phyloP scores from a whole-genome alignment of 30 jellyfish, hydroid and myxozoan species.

The Rhopilema esculentum region DNA sequence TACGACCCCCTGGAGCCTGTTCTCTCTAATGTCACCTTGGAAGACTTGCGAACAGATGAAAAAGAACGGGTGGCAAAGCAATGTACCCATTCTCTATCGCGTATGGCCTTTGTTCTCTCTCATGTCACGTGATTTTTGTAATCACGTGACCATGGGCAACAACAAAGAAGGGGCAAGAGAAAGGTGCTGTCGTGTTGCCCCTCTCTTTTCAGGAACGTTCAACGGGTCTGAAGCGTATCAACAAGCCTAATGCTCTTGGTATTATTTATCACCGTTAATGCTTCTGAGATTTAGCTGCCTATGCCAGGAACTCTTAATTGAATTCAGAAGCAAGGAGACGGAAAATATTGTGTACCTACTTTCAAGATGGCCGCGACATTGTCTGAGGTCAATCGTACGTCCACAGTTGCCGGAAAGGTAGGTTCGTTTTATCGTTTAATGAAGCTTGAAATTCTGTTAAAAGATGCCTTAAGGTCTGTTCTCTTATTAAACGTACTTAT shows the following conservation, averaged over 20 bases:
- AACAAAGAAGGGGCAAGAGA: conserved; percentile 80
- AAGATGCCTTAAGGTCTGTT: neutral
- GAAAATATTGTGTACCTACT: conserved; percentile 8
- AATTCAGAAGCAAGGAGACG: neutral
- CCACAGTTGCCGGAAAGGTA: conserved; percentile 77
- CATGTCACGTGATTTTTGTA: conserved; percentile 1
- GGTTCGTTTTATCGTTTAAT: neutral
- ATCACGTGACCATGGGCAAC: conserved; percentile 68
- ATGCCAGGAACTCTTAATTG: neutral
- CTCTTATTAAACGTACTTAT: conserved; percentile 21
- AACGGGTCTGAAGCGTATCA: neutral
- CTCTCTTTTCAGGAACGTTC: conserved; percentile 27
- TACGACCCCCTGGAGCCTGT: conserved; percentile 35
- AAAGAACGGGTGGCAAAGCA: conserved; percentile 74
- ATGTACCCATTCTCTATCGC: conserved; percentile 76
- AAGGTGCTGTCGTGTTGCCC: conserved; percentile 69
- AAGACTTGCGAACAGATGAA: conserved; percentile 69
- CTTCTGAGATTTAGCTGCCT: neutral
- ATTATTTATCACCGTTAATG: neutral
- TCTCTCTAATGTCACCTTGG: conserved; percentile 60
- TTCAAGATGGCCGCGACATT: conserved; percentile 78
- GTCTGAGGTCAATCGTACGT: conserved; percentile 49
- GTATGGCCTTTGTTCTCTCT: conserved; percentile 48
- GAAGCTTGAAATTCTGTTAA: neutral
- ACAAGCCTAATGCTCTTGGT: neutral